Percentiles rank a stretch among this genome's conserved stretches.
Evolutionary conservation across 2,113 vertebrate genomes (phyloP).

Genomic region (Amphilophus citrinellus): DNA sequence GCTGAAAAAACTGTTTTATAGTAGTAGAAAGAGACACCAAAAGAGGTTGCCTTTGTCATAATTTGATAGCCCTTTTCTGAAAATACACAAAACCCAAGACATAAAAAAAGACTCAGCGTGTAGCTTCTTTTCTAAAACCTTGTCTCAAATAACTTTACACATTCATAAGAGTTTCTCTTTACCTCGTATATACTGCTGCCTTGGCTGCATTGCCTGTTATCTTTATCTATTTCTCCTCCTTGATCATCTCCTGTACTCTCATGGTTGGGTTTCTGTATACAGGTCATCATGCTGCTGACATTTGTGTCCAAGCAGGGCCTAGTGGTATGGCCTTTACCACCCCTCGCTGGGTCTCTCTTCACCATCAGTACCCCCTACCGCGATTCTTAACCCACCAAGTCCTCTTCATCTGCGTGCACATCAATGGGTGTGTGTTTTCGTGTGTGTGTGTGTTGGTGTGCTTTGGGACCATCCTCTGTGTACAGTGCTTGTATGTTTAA

Average conservation of each 20-base stretch:
- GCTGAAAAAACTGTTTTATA: background rate
- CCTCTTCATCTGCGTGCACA: slow-evolving; percentile 54
- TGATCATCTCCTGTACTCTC: slow-evolving; percentile 51
- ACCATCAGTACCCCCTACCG: slow-evolving; percentile 58
- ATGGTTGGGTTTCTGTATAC: slow-evolving; percentile 52
- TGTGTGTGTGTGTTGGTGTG: slow-evolving; percentile 26
- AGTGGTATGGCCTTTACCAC: slow-evolving; percentile 73
- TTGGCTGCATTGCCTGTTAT: background rate
- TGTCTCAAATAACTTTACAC: background rate
- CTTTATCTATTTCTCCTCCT: slow-evolving; percentile 24
- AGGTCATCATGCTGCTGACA: slow-evolving; percentile 71
- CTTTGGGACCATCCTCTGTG: slow-evolving; percentile 45
- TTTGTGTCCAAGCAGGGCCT: slow-evolving; percentile 69
- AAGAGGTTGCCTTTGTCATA: background rate
- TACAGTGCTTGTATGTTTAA: slow-evolving; percentile 61
- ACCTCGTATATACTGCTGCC: background rate
- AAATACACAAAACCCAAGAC: background rate
- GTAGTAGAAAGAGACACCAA: background rate
- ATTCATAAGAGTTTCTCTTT: background rate
- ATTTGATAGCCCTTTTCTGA: background rate
- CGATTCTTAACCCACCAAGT: slow-evolving; percentile 59
- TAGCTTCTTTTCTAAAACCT: background rate
- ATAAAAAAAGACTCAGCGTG: background rate
- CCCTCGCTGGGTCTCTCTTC: slow-evolving; percentile 62
- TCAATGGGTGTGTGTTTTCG: slow-evolving; percentile 33